phyloP scores from a whole-genome alignment of 2,797 vertebrate species.

The Syndactyla subalaris region DNA sequence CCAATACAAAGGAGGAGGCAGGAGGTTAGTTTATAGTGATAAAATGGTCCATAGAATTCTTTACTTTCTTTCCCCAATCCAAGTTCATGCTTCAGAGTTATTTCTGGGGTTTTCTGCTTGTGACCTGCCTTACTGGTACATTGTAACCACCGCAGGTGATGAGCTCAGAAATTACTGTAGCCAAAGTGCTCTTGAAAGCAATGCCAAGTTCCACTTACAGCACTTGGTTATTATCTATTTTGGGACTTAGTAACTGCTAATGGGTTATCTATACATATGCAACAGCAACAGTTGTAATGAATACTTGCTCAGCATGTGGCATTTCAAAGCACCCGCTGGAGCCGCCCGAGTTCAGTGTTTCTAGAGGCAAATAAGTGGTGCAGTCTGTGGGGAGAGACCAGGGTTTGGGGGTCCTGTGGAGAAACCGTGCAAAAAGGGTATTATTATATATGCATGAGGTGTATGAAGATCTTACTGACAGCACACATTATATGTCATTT shows the following conservation, averaged over 20 bases:
- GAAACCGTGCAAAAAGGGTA: neutral
- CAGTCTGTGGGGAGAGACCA: neutral
- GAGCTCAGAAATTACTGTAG: neutral
- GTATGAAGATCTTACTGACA: neutral
- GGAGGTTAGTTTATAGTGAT: neutral
- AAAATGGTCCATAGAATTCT: neutral
- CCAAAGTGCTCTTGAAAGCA: neutral
- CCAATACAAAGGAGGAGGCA: neutral
- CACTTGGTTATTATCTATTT: slow-evolving; percentile 12
- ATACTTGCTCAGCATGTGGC: neutral
- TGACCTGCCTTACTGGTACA: neutral
- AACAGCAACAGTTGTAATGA: slow-evolving; percentile 2
- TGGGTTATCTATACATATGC: slow-evolving; percentile 7
- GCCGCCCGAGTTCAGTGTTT: neutral
- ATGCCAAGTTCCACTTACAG: neutral
- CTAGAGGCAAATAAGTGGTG: neutral
- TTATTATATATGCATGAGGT: neutral
- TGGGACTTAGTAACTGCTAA: neutral
- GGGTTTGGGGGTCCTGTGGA: neutral
- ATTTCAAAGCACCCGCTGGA: neutral
- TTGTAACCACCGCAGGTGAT: neutral
- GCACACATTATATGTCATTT: neutral
- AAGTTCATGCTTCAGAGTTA: neutral
- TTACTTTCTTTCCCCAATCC: neutral
- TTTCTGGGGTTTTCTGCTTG: slow-evolving; percentile 11